Conservation (phyloP, 2,888 invertebrate species). For the Imbricaverruca yamaguchii region DNA sequence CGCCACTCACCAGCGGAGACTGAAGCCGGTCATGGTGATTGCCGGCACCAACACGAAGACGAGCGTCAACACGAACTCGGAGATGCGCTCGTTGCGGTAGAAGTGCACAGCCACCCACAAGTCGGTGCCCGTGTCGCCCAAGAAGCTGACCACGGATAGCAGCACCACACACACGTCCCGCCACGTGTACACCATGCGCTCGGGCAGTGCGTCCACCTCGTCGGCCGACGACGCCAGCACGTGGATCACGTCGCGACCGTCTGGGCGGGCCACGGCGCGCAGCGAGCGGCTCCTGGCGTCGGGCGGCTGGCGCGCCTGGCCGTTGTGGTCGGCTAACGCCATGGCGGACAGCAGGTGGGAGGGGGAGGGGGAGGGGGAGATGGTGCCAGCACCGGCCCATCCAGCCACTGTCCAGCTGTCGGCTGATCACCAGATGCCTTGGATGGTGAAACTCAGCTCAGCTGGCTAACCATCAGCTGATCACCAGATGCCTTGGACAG, state of each 20-base stretch:
- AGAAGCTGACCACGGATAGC: constrained; percentile 25
- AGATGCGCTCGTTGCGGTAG: constrained; percentile 25
- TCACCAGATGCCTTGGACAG: too few species aligned
- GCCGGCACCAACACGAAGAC: constrained; percentile 65
- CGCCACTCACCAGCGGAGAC: constrained; percentile 54
- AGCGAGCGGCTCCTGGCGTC: background rate
- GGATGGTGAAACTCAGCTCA: too few species aligned
- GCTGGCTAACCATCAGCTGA: too few species aligned
- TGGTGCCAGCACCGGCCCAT: too few species aligned
- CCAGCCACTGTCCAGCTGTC: too few species aligned
- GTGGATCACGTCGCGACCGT: background rate
- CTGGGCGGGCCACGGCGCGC: background rate
- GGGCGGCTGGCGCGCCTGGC: background rate
- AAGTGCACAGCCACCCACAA: constrained; percentile 25
- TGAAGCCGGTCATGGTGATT: constrained; percentile 64
- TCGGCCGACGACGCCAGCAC: background rate
- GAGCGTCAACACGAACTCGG: constrained; percentile 60
- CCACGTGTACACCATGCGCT: constrained; percentile 20
- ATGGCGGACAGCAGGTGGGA: too few species aligned
- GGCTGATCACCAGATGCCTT: too few species aligned
- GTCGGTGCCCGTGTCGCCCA: constrained; percentile 26
- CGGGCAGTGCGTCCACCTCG: constrained; percentile 27
- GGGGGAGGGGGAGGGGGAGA: too few species aligned
- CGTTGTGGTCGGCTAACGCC: background rate
- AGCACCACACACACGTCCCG: constrained; percentile 22